Evolutionary conservation across 2,888 invertebrate species (phyloP), one percentile per base, ranked within the genome.

Genomic region (Drosophila acutilabella): DNA sequence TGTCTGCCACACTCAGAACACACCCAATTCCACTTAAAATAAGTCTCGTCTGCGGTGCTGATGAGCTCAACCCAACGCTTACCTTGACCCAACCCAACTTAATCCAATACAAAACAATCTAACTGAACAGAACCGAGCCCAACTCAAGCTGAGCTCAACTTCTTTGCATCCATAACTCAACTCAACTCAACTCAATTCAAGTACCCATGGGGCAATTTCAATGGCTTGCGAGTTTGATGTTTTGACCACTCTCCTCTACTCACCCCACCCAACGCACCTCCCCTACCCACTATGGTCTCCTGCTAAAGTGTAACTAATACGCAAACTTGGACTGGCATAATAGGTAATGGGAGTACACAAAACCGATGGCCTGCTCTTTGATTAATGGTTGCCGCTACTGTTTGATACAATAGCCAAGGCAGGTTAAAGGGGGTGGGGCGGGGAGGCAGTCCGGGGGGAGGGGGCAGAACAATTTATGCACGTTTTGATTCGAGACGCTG

Each of bases 321-420:
- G 74, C 64, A 61, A 72, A 26, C 51, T 59, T 60, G 60, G 33
- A 44, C 65, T 53, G 48, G 48, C 71, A 36, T 61, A 71, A 68
- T 71, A 41, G 69, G 58, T 58, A 71, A 71, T 71, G 62, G 58
- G 65, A 65, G 74, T 51, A 76, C 44, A 68, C 60, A 64, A 16
- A 56, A 59, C 33, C 64, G 59, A 57, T 77, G 67, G 56, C 45
- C 48, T 70, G 82, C 81, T 74, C 77, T 84, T 86, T 84, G 83
- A 84, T 84, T 84, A 84, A 84, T 84, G 83, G 62, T 64, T 62
- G 77, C 87, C 87, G 83, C 83, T 86, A 84, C 83, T 81, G 83
- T 84, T 83, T 81, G 71, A 62, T 74, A 78, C 68, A 57, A 58
- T 20, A 54, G 61, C 18, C 47, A 30, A 30, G 26, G 14, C 38